Base-by-base conservation (phyloP, 2,797 vertebrate species). In the Lophotriccus pileatus region DNA sequence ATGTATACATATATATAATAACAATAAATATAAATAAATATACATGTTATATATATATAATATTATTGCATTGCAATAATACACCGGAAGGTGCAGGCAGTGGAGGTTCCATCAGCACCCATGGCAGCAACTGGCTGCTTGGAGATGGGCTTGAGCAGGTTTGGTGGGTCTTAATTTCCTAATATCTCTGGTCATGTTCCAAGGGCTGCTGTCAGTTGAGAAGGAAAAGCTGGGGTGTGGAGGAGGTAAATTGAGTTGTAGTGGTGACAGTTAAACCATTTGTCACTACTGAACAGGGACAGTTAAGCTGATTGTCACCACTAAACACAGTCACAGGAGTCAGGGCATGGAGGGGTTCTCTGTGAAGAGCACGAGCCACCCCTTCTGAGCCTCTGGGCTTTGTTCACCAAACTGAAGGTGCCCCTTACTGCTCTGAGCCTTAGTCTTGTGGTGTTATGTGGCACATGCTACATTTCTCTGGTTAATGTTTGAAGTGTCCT, bases 201-300 rank as follows among this genome's bases (percentile, higher is more conserved):
- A 79, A 73, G 52, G 64, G 15, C 28, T 55, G 23, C 55, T 63
- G 5, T 77, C 34, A 25, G 16, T 10, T 50, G 59, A 63, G 55
- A 47, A 83, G 68, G 23, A 69, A 49, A n/a, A 41, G 11, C 0
- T 70, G 24, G 28, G 18, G 9, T 1, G 0, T 30, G 22, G 23
- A 12, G 14, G 37, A 59, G n/a, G 47, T 80, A 63, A 66, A 41
- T 56, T 17, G 47, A 67, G 24, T 36, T 32, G n/a, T 14, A 39
- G 37, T 12, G 50, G 49, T 66, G 78, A 23, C 13, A 39, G 32
- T 82, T 78, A 84, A 66, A 21, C 34, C 37, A 21, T 32, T 72
- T 72, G 15, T 59, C 22, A 12, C 52, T 72, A 9, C 25, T 41
- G 7, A 76, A 37, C 12, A 27, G 50, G 34, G 49, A 19, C 20